These are phyloP conservation scores for Priocnemis perturbator DNA, from an alignment of 2,888 invertebrate genomes.

Conservation along the genomic window DNA sequence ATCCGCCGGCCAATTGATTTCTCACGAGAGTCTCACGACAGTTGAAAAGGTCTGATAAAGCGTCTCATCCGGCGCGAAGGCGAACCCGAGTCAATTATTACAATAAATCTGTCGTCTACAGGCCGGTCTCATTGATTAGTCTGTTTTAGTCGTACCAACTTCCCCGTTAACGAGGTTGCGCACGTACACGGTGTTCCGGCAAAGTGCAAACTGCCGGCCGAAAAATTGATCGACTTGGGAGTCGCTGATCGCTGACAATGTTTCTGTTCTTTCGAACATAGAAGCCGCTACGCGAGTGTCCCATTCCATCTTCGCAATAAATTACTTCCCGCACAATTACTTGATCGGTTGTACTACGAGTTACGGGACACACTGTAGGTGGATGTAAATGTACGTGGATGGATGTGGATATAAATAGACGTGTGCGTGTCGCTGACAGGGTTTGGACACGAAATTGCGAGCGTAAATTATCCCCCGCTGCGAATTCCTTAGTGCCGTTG, in stretches of 20 bases:
- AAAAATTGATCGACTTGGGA: too few species aligned
- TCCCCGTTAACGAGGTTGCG: constrained; percentile 27
- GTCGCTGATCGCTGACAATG: too few species aligned
- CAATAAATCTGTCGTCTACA: constrained; percentile 37
- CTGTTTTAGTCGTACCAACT: background rate
- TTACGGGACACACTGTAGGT: constrained; percentile 7
- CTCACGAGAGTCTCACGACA: too few species aligned
- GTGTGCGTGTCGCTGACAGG: too few species aligned
- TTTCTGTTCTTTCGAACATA: too few species aligned
- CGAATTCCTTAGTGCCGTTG: background rate
- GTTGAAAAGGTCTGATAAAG: constrained; percentile 15
- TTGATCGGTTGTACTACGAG: too few species aligned
- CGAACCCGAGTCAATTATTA: constrained; percentile 39
- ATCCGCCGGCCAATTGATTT: too few species aligned
- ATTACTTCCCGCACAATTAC: too few species aligned
- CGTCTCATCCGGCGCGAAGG: constrained; percentile 37
- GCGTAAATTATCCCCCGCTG: constrained; percentile 46
- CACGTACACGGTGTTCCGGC: constrained; percentile 2
- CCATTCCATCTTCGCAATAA: too few species aligned
- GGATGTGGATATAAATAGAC: constrained; percentile 2
- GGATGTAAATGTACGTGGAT: constrained; percentile 1
- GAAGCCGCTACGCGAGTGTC: too few species aligned
- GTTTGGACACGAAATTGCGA: constrained; percentile 35
- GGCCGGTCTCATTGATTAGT: constrained; percentile 33
- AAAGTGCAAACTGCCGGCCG: too few species aligned